Evolutionary conservation across 2,888 invertebrate genomes (phyloP), one percentile per base, ranked within the genome.

Genomic region (Noctua fimbriata): DNA sequence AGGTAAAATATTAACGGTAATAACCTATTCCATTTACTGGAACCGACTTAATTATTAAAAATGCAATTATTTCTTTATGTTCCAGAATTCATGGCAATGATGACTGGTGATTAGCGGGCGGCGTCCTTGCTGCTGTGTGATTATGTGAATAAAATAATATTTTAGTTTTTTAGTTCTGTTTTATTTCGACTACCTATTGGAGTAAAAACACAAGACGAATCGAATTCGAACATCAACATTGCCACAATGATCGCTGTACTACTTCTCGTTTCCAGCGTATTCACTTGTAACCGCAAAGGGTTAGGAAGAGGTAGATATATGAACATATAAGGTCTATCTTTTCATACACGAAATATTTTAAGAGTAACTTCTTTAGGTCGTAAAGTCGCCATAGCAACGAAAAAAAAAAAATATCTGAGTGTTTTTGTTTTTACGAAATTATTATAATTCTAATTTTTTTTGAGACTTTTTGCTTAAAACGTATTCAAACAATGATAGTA

Each of bases 31-130:
- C 2, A 10, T 65, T 47, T 28, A 28, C 55, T 41, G 10, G 10
- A 66, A 58, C 21, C 12, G 18, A 32, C 32, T 36, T 2, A 60
- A 36, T 36, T 6, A 24, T 60, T 1, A 36, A 36, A n/a, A 24
- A 55, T 28, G 32, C 9, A 3, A 21, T 18, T 3, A 0, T 32
- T 28, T 63, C 0, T 52, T 75, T 36, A 69, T 83, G 82, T 97
- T 97, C 87, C 97, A 98, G 98, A 98, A 94, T 98, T 98, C 95
- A 98, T 98, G 98, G 98, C 97, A 92, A 98, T 98, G 98, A 98
- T 98, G 98, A 98, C 98, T 79, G 98, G 98, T 65, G 98, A 98
- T 94, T 98, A 97, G 95, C 9, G 70, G 55, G 60, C 24, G 44
- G 28, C 47, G 69, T 65, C 28, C 63, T 76, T 71, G 76, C 74